phyloP scores from a whole-genome alignment of 2,797 vertebrate genomes.

The Phaenicophaeus curvirostris region DNA sequence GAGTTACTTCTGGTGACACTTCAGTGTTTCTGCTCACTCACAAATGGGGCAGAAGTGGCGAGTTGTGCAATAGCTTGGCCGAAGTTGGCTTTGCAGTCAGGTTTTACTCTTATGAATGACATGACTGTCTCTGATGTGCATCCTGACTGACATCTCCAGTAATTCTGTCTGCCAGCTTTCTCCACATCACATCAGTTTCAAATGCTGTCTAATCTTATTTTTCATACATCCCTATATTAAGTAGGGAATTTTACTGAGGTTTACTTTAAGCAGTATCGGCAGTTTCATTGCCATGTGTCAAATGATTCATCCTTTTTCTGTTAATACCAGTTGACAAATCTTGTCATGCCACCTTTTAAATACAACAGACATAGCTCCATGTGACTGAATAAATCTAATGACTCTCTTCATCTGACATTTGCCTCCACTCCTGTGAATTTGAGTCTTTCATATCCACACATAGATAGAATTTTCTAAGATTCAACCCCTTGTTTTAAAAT shows the following conservation, averaged over 20 bases:
- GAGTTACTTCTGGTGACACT: not conserved
- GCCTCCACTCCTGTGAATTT: not conserved
- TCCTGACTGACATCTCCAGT: not conserved
- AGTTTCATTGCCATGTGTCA: not conserved
- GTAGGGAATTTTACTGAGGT: not conserved
- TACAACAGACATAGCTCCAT: not conserved
- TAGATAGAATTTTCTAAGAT: not conserved
- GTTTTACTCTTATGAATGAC: not conserved
- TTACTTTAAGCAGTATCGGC: not conserved
- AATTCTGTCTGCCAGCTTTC: constrained; percentile 4
- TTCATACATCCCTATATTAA: not conserved
- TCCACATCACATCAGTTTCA: not conserved
- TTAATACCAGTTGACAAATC: not conserved
- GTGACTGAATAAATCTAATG: not conserved
- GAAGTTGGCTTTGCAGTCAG: not conserved
- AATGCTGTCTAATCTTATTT: not conserved
- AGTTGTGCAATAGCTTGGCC: not conserved
- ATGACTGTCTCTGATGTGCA: not conserved
- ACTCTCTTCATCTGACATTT: constrained; percentile 1
- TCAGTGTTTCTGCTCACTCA: not conserved
- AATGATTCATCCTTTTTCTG: not conserved
- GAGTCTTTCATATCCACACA: not conserved
- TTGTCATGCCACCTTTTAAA: constrained; percentile 10
- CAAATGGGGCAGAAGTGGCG: not conserved
- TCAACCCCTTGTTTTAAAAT: not conserved